Base-by-base conservation (phyloP, 2,797 vertebrate species). In the Siniperca undulata region DNA sequence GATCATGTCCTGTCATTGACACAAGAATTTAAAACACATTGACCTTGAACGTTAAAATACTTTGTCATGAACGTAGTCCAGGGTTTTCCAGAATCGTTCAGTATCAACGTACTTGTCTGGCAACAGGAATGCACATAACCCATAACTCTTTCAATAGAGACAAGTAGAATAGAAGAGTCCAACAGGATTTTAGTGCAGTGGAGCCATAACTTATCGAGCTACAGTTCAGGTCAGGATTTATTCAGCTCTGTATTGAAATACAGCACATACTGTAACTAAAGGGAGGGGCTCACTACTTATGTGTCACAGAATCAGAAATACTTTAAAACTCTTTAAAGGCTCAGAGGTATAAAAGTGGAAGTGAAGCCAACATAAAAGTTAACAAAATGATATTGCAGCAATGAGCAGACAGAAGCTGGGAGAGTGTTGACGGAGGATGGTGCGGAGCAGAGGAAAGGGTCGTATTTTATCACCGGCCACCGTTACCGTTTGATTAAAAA, bases 141-240 rank as follows among this genome's bases (percentile, higher is more conserved):
- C n/a, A 61, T 53, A 61, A 30, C 40, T 34, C 14, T 65, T 22
- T 42, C 12, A 70, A 30, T 27, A 14, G 40, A 58, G 46, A 53
- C 24, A 14, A 44, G 22, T 0, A 2, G 13, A 30, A 27, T 0
- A 13, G 53, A 74, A 27, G 81, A 70, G 48, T 55, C 10, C 34
- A 56, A 12, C 48, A 61, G 46, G 48, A 30, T 3, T 46, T 12
- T 19, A 40, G 30, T 40, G 22, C 52, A 17, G 14, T 6, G 60
- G 36, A 59, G 62, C 67, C 68, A 30, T 82, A 83, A 88, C 30
- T 88, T 75, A 81, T 5, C 0, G 4, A 14, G 40, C 59, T 24
- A 1, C 70, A 50, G 76, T 71, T 74, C 72, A 82, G 56, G 65
- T 84, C 79, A 81, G 81, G 70, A 84, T 82, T 78, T 88, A 86